Evolutionary conservation across 2,888 invertebrate genomes (phyloP).

Genomic region (Drosophila melanocephala): DNA sequence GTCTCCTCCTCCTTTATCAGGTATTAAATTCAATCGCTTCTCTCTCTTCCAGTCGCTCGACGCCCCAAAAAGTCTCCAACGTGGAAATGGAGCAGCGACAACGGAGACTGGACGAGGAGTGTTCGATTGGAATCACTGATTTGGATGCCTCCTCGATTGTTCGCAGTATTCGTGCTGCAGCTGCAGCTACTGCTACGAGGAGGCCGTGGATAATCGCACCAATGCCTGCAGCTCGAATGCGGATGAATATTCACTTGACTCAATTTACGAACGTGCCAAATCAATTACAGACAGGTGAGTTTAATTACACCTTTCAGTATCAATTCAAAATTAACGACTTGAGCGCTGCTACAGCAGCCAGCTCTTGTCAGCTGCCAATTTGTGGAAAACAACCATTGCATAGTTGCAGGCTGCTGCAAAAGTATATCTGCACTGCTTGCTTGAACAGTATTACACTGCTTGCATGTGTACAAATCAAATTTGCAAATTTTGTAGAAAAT

Average conservation of each 20-base stretch:
- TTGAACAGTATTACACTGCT: background rate
- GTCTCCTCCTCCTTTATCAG: background rate
- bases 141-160: conserved; percentile 86
- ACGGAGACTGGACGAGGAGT: conserved; percentile 64
- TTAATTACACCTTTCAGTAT: background rate
- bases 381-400: conserved; percentile 22
- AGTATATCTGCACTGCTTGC: background rate
- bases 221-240: conserved; percentile 83
- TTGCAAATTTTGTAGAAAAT: background rate
- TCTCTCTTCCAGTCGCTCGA: conserved; percentile 43
- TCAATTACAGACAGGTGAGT: conserved; percentile 83
- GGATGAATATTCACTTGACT: conserved; percentile 79
- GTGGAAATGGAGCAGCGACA: conserved; percentile 36
- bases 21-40: background rate
- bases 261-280: conserved; percentile 70
- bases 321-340: conserved; percentile 7
- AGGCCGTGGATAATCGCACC: conserved; percentile 84
- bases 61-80: conserved; percentile 27
- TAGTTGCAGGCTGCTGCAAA: conserved; percentile 1
- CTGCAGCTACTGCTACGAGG: conserved; percentile 88
- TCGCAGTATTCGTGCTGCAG: conserved; percentile 88
- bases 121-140: conserved; percentile 80
- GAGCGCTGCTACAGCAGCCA: background rate
- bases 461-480: background rate
- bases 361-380: conserved; percentile 20